Base-by-base conservation (phyloP, 1,140 invertebrate genomes). In the Pogonognathellus flavescens region DNA sequence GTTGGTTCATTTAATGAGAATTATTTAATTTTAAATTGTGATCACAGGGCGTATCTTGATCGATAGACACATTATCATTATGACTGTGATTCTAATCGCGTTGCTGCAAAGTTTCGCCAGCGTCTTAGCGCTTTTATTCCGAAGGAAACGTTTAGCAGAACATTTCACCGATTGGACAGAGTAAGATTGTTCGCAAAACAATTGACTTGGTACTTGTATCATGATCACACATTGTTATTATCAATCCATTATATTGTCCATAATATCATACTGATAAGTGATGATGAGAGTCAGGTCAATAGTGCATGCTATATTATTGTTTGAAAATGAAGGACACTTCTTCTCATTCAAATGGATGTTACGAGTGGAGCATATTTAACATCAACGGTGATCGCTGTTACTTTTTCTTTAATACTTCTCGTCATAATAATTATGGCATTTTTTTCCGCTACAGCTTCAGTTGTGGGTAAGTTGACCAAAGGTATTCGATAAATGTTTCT, bases 111-210 rank as follows among this genome's bases (percentile, higher is more conserved):
- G 41, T 31, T n/a, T 76, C 49, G 70, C 49, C 7, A 31, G 31
- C n/a, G n/a, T 76, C 8, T 5, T 76, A 11, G 31, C 49, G 0
- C 4, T 76, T 25, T 7, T 41, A 13, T 76, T 76, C 16, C 25
- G 70, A 0, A 76, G 70, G 31, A 76, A 76, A 14, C 49, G 49
- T 6, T 76, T 76, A 49, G 70, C 31, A 41, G 25, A 76, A 0
- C 70, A 49, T 76, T 76, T 76, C 41, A 18, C 31, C 3, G 70
- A 76, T 76, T 76, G 70, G 70, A 13, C 41, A 11, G 70, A 76
- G 70, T 76, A 76, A 49, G 66, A 10, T 66, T 25, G 1, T 25
- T 49, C 22, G 9, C 5, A 41, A 62, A 6, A 72, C 5, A 41
- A 49, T 13, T 31, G 16, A 41, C 11, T 13, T 72, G 41, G 13